Conservation (phyloP, 64 coral and sea anemone genomes). For the Montipora sp. region DNA sequence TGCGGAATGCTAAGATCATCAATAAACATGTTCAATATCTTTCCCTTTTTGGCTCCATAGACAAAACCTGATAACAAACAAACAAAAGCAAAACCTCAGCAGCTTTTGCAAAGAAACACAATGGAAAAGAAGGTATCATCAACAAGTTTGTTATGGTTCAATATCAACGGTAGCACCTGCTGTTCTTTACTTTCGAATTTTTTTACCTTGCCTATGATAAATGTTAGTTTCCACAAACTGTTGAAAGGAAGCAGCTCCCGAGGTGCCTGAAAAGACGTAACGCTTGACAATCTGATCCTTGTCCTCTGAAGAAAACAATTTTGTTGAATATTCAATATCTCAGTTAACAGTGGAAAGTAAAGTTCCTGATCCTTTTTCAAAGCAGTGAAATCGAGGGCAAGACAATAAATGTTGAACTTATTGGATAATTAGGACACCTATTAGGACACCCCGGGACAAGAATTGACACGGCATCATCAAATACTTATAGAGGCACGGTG, state of each 20-base stretch:
- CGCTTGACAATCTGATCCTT: conserved; percentile 91
- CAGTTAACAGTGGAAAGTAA: neutral
- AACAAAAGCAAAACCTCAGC: neutral
- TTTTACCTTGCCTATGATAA: conserved; percentile 93
- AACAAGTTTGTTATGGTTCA: neutral
- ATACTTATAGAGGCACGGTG: too few species aligned
- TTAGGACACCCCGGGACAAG: too few species aligned
- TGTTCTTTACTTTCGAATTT: neutral
- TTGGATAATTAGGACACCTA: too few species aligned
- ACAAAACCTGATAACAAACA: conserved; percentile 76
- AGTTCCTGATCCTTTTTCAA: neutral
- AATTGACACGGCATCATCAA: too few species aligned
- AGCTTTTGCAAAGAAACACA: neutral
- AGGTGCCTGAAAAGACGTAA: conserved; percentile 90
- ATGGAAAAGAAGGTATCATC: neutral
- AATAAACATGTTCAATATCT: conserved; percentile 90
- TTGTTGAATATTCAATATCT: neutral
- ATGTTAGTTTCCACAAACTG: conserved; percentile 91
- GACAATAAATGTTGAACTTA: too few species aligned
- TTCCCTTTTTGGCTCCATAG: conserved; percentile 95
- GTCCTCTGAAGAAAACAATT: conserved; percentile 55
- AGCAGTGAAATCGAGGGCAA: too few species aligned
- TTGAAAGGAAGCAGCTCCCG: conserved; percentile 81
- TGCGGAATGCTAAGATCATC: conserved; percentile 92
- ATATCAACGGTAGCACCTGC: too few species aligned